Conservation (phyloP, 2,888 invertebrate species). For the Erebia ligea region DNA sequence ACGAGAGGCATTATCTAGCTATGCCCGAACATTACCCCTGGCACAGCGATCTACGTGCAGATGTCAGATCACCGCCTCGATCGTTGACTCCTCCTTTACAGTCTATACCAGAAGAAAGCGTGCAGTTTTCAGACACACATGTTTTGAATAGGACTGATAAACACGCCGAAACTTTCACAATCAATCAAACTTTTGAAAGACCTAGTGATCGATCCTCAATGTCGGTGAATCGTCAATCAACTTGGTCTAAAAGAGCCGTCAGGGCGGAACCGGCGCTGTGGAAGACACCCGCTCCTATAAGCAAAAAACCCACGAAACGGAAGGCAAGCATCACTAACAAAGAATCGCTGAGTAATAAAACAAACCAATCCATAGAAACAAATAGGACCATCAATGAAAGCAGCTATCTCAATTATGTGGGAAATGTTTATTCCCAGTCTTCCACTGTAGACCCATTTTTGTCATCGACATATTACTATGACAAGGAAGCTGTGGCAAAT, state of each 20-base stretch:
- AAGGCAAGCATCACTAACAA: slow-evolving; percentile 53
- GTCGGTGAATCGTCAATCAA: slow-evolving; percentile 52
- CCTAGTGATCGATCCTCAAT: slow-evolving; percentile 48
- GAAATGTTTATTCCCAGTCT: slow-evolving; percentile 75
- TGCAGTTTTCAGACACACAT: slow-evolving; percentile 64
- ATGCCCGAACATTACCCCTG: slow-evolving; percentile 64
- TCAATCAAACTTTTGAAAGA: slow-evolving; percentile 74
- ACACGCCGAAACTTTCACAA: slow-evolving; percentile 67
- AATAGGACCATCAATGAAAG: slow-evolving; percentile 76
- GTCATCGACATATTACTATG: slow-evolving; percentile 86
- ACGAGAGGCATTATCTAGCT: slow-evolving; percentile 52
- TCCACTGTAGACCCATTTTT: slow-evolving; percentile 86
- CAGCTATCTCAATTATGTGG: slow-evolving; percentile 64
- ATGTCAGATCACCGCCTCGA: slow-evolving; percentile 64
- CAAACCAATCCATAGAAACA: slow-evolving; percentile 56
- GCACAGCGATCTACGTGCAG: slow-evolving; percentile 59
- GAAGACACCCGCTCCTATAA: slow-evolving; percentile 63
- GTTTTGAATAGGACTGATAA: slow-evolving; percentile 60
- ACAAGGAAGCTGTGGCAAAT: slow-evolving; percentile 86
- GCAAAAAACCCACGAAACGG: slow-evolving; percentile 56
- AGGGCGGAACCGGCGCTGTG: slow-evolving; percentile 67
- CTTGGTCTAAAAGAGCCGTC: slow-evolving; percentile 72
- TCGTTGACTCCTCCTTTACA: slow-evolving; percentile 71
- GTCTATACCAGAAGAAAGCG: slow-evolving; percentile 79
- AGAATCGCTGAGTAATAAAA: slow-evolving; percentile 51